Percentiles rank a stretch among this genome's conserved stretches.
phyloP scores from a whole-genome alignment of 1,140 invertebrate genomes.

The Antheraea pernyi region DNA sequence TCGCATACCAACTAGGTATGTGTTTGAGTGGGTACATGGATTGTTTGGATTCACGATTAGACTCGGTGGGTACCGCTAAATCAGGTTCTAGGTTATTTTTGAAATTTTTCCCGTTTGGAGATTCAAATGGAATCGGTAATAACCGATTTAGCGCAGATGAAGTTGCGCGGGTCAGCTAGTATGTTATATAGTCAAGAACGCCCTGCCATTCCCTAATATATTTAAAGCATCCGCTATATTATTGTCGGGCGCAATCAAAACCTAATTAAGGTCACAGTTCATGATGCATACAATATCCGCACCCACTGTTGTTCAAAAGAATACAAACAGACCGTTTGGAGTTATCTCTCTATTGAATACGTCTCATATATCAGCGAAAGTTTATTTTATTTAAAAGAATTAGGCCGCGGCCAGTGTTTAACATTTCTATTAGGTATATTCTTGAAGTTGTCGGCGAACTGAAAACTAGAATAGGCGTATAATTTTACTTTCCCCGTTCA shows the following conservation, averaged over 20 bases:
- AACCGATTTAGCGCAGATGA: no score
- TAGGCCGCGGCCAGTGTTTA: background rate
- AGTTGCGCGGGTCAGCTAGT: no score
- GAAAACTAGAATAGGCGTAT: constrained; percentile 9
- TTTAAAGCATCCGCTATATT: background rate
- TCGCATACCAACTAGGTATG: no score
- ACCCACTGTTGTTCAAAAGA: background rate
- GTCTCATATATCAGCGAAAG: constrained; percentile 1
- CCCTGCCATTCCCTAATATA: background rate
- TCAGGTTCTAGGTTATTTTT: no score
- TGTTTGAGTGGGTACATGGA: no score
- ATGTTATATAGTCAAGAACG: no score
- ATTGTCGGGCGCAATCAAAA: background rate
- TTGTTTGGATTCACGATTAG: no score
- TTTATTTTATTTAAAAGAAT: constrained; percentile 14
- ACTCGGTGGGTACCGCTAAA: no score
- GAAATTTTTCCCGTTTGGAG: no score
- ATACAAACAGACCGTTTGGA: background rate
- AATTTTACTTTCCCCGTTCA: constrained; percentile 11
- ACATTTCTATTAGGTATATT: background rate
- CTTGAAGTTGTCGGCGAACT: background rate
- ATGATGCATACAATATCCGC: background rate
- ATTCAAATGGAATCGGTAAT: no score
- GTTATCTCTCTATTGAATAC: background rate
- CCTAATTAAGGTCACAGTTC: background rate